Evolutionary conservation across 1,140 invertebrate genomes (phyloP).

Genomic region (Himalopsyche phryganea): DNA sequence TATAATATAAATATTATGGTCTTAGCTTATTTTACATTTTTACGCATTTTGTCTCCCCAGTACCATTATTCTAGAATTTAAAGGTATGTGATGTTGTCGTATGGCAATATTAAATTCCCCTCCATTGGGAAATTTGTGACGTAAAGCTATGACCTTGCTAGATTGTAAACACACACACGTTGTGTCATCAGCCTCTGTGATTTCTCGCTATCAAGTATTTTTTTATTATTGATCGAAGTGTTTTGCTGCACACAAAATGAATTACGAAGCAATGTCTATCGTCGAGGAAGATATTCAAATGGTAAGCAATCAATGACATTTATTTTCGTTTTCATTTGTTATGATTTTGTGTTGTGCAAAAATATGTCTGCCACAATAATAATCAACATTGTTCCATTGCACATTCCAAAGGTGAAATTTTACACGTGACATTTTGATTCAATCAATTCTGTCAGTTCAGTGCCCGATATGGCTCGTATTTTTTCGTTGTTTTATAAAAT

Average conservation of each 20-base stretch:
- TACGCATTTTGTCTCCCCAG: too few relatives aligned
- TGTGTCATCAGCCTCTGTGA: constrained; percentile 17
- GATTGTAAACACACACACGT: constrained; percentile 35
- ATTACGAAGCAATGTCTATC: constrained; percentile 27
- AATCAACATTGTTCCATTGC: not conserved
- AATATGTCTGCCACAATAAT: constrained; percentile 26
- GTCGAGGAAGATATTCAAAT: constrained; percentile 32
- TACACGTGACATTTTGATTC: too few relatives aligned
- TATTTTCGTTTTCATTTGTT: constrained; percentile 5
- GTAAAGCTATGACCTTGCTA: constrained; percentile 26
- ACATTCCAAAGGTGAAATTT: too few relatives aligned
- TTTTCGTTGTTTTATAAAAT: too few relatives aligned
- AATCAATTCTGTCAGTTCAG: not conserved
- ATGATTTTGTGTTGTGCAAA: constrained; percentile 17
- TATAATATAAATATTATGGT: too few relatives aligned
- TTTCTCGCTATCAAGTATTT: constrained; percentile 15
- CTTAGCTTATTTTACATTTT: too few relatives aligned
- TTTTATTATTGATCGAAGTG: constrained; percentile 4
- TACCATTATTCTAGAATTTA: too few relatives aligned
- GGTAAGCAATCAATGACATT: constrained; percentile 20
- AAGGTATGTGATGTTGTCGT: too few relatives aligned
- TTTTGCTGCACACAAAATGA: constrained; percentile 13
- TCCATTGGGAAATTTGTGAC: too few relatives aligned
- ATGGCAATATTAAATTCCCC: too few relatives aligned
- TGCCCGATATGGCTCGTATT: too few relatives aligned